Evolutionary conservation across 2,113 vertebrate species (phyloP), one percentile per base, ranked within the genome.

Genomic region (Chaetorhynchus papuensis): DNA sequence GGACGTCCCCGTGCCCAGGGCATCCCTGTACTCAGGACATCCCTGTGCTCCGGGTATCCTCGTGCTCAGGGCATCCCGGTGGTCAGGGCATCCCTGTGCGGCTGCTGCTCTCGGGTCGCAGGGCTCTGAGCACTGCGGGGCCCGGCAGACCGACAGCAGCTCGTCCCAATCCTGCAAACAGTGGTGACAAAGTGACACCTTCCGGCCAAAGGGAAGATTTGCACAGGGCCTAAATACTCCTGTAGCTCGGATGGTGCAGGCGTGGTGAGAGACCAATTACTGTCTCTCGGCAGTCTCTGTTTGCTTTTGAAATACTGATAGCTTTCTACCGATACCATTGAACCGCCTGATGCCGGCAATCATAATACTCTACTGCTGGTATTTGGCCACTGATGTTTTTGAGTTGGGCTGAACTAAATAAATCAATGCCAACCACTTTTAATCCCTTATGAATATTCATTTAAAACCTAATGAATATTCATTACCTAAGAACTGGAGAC

Each of bases 121-220:
- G 41, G 9, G 26, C 27, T 27, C 13, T 1, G 1, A 11, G 1
- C 9, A 0, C 15, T 0, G 47, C 14, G 0, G 21, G 16, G 17
- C 31, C 16, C 9, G 14, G 13, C 19, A 2, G 28, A 6, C 3
- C 0, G 1, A 1, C 33, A 14, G 2, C 4, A 4, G 11, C 6
- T 4, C 1, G 2, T 18, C 31, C 47, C 13, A 4, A 6, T 10
- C 16, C 5, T 1, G 30, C 44, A 5, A 57, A 86, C 65, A 9
- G 1, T 63, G 52, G 95, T 76, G 76, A 31, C 44, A 87, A 69
- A 57, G 95, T 70, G 97, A 94, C 97, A 96, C 45, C 97, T 97
- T 15, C 57, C 28, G 97, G 87, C 44, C 72, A 59, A 27, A 50
- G 4, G 1, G 4, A n/a, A 65, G 66, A 76, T 28, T 37, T 91